Base-by-base conservation (phyloP, 1,140 invertebrate species). In the Drosophila tani region DNA sequence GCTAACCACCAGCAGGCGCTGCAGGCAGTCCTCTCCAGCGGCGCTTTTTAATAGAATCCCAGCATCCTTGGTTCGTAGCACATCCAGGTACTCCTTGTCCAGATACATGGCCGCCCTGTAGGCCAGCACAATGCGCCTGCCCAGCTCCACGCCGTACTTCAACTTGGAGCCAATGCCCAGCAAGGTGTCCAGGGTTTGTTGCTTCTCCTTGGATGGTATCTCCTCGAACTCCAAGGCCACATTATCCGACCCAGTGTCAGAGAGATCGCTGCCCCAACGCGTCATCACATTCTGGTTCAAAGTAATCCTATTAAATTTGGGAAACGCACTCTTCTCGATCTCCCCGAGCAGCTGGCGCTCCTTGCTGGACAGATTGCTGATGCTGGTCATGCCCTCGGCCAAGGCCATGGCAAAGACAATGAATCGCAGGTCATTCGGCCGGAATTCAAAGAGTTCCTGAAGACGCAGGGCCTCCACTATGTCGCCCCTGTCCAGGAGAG, bases 1-100 rank as follows among this genome's bases (percentile, higher is more conserved):
- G 65, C 93, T 93, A 11, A 95, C 94, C n/a, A 95, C 93, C 56
- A 95, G 92, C 15, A 95, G 82, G 67, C 95, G 95, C 68, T 94
- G 93, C 35, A 93, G 79, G 56, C 93, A 94, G 77, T 94, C 93
- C 43, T 93, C 93, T 40, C 93, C 92, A n/a, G 94, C 90, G 11
- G 94, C 93, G 56, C 94, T 94, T 73, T 94, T 94, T 9, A 95
- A 79, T 57, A 95, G 92, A 57, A 93, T 85, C 21, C 93, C 91
- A 0, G 94, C 93, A 88, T 95, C 93, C 56, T 93, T 93, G 21
- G 93, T 92, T 1, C 93, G 87, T 35, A 95, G 67, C 41, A 95
- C 86, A 41, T 93, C 92, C 58, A 94, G 78, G 84, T 95, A 95
- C 43, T 93, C 93, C 75, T 93, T 94, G 40, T 94, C 93, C 53